Evolutionary conservation across 1,140 invertebrate species (phyloP), one percentile per base, ranked within the genome.

Genomic region (Hyles euphorbiae): DNA sequence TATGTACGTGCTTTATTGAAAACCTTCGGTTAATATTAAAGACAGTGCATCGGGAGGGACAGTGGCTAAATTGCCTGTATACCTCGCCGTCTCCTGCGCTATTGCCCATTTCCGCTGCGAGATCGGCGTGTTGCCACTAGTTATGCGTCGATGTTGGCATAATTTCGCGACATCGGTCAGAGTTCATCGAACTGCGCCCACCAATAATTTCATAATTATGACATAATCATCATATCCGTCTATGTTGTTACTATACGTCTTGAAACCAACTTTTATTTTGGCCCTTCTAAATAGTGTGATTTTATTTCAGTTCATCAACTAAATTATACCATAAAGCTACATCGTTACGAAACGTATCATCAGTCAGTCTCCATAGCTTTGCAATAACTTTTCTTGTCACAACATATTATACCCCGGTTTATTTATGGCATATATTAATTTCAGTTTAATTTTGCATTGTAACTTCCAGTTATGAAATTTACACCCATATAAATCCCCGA

Each of bases 51-150:
- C 47, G 50, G 57, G 58, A 65, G 54, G 22, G 40, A 67, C 48
- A 55, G 36, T 56, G 34, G 51, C 54, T 70, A 63, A 61, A 67
- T 72, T 69, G 58, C 60, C 53, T 60, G 53, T 58, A n/a, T n/a
- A 53, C 62, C 61, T 47, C 40, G 60, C 60, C 61, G 59, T 34
- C 65, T 68, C 60, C 50, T 53, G 68, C 65, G 62, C 68, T 79
- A 79, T 78, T 78, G 72, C 60, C 65, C 67, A 83, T 78, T 78
- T 82, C 81, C 81, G 72, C 70, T 71, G 63, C 69, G 59, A 64
- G 67, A 75, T 72, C 68, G 75, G 56, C 65, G 10, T 48, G 44
- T 70, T 62, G 55, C 47, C 52, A 55, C 50, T 56, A 51, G 46
- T 60, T 34, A 49, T 49, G 9, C 48, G 34, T 64, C 22, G 44